A percentile compares a stretch with the other conserved stretches of the same genome.
These are phyloP conservation scores for Thaumetopoea pityocampa DNA, from an alignment of 1,140 invertebrate species.

Conservation along the genomic window DNA sequence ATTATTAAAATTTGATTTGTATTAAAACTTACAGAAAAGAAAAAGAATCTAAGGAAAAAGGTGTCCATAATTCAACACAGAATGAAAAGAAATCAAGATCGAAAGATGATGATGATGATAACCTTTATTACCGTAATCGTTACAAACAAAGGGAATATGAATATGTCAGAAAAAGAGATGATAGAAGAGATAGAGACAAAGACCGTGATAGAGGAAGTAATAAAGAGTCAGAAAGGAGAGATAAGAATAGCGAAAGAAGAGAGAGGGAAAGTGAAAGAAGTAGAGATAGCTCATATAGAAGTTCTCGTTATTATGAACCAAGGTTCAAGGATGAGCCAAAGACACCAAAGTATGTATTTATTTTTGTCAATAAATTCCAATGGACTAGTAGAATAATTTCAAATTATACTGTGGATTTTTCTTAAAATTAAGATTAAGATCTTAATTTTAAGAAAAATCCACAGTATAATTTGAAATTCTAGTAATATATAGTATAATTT, in stretches of 20 bases:
- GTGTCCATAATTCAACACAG: constrained; percentile 76
- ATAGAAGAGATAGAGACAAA: constrained; percentile 39
- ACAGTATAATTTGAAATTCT: too few species aligned
- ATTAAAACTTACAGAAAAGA: constrained; percentile 72
- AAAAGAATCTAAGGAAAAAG: constrained; percentile 69
- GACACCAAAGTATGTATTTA: constrained; percentile 80
- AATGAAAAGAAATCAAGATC: constrained; percentile 66
- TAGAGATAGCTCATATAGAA: constrained; percentile 73
- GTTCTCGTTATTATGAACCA: constrained; percentile 82
- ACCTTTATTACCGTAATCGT: constrained; percentile 39
- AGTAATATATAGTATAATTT: too few species aligned
- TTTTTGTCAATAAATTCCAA: not conserved
- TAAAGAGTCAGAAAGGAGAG: constrained; percentile 56
- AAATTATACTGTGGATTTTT: too few species aligned
- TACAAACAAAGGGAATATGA: constrained; percentile 37
- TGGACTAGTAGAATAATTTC: not conserved
- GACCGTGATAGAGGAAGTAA: constrained; percentile 70
- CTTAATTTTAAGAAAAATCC: too few species aligned
- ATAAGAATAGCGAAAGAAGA: constrained; percentile 35
- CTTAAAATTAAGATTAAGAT: too few species aligned
- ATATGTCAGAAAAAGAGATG: constrained; percentile 40
- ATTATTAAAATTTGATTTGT: constrained; percentile 2
- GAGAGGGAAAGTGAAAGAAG: constrained; percentile 73
- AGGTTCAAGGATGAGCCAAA: constrained; percentile 87
- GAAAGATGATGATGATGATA: constrained; percentile 60